These are phyloP conservation scores for Lapara coniferarum DNA, from an alignment of 2,888 invertebrate genomes.

Conservation along the genomic window DNA sequence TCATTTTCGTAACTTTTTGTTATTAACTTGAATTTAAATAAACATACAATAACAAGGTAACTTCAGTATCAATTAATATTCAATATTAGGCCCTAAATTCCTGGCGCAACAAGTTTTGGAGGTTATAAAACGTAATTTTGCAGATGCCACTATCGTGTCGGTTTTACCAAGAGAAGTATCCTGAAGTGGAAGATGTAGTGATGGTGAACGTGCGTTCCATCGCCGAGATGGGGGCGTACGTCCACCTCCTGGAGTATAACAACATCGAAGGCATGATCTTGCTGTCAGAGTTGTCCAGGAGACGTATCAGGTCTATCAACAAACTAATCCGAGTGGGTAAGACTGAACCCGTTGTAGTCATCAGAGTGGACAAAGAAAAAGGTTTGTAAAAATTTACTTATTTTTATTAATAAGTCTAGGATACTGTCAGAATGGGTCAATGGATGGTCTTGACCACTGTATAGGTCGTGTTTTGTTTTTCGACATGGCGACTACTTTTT, in stretches of 20 bases:
- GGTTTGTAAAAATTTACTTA: constrained; percentile 79
- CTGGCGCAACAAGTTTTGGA: constrained; percentile 5
- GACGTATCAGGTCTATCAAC: constrained; percentile 99
- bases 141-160: constrained; percentile 96
- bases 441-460: too few relatives aligned
- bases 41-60: constrained; percentile 56
- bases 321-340: constrained; percentile 99
- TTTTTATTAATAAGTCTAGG: neutral
- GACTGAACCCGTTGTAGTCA: constrained; percentile 99
- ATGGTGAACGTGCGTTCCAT: constrained; percentile 99
- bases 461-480: too few relatives aligned
- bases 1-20: constrained; percentile 43
- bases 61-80: constrained; percentile 25
- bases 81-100: neutral
- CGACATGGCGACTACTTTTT: too few relatives aligned
- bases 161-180: constrained; percentile 98
- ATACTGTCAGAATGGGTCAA: neutral
- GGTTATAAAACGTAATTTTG: constrained; percentile 65
- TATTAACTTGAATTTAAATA: constrained; percentile 44
- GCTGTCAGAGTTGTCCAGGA: constrained; percentile 97
- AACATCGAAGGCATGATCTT: constrained; percentile 99
- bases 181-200: constrained; percentile 99
- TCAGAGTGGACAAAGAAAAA: constrained; percentile 99
- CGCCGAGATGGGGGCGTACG: constrained; percentile 99
- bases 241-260: constrained; percentile 98